A percentile compares a stretch with the other conserved stretches of the same genome.
Evolutionary conservation across 64 coral and sea anemone genomes (phyloP).

Genomic region (Pocillopora verrucosa): DNA sequence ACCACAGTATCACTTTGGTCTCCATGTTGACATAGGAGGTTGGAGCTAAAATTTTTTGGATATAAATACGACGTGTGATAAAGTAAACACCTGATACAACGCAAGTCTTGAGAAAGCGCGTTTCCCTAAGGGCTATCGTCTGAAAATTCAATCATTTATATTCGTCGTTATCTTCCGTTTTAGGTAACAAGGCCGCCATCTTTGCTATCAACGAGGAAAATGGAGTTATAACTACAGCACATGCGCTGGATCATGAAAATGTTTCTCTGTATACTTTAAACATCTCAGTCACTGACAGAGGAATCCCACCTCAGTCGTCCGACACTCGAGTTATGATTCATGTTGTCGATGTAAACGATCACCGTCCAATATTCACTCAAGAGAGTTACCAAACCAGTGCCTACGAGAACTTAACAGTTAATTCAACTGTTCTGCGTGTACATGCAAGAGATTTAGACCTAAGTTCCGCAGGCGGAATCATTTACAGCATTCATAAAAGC

Average conservation of each 20-base stretch:
- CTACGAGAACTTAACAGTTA: slow-evolving; percentile 60
- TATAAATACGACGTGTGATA: too few relatives aligned
- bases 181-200: slow-evolving; percentile 45
- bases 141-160: not conserved
- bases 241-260: slow-evolving; percentile 55
- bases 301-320: slow-evolving; percentile 24
- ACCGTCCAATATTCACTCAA: slow-evolving; percentile 56
- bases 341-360: slow-evolving; percentile 60
- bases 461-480: slow-evolving; percentile 24
- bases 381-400: slow-evolving; percentile 49
- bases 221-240: slow-evolving; percentile 51
- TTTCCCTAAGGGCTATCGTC: too few relatives aligned
- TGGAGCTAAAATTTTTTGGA: too few relatives aligned
- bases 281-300: slow-evolving; percentile 52
- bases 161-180: not conserved
- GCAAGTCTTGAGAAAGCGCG: too few relatives aligned
- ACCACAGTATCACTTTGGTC: too few relatives aligned
- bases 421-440: slow-evolving; percentile 40
- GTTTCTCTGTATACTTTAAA: slow-evolving; percentile 49
- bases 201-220: slow-evolving; percentile 45
- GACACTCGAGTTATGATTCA: slow-evolving; percentile 10
- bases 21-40: too few relatives aligned
- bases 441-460: slow-evolving; percentile 48
- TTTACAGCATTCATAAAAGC: slow-evolving; percentile 17
- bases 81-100: too few relatives aligned